Percentiles rank a stretch among this genome's conserved stretches.
These are phyloP conservation scores for Tenrec ecaudatus DNA, from an alignment of 2,113 vertebrate species.

Conservation along the genomic window DNA sequence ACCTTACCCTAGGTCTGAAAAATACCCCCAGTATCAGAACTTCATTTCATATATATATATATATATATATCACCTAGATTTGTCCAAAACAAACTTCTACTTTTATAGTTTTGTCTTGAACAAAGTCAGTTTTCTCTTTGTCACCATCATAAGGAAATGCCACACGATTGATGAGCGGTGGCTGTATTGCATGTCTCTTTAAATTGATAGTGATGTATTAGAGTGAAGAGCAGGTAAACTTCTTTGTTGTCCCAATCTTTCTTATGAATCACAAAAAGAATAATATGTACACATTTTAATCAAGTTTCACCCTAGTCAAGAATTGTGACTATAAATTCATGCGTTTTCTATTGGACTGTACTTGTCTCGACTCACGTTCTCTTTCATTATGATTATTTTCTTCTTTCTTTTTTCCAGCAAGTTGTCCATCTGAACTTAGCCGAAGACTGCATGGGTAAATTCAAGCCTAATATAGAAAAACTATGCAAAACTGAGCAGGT, in stretches of 20 bases:
- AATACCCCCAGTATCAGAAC: neutral
- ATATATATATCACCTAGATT: neutral
- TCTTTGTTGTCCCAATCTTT: neutral
- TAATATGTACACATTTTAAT: slow-evolving; percentile 29
- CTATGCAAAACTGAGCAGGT: slow-evolving; percentile 99
- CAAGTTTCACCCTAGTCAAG: neutral
- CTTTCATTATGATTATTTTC: slow-evolving; percentile 24
- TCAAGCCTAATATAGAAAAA: slow-evolving; percentile 92
- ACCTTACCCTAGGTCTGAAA: slow-evolving; percentile 33
- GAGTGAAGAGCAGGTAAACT: slow-evolving; percentile 33
- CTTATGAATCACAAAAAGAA: slow-evolving; percentile 10
- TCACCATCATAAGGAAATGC: slow-evolving; percentile 39
- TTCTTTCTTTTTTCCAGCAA: slow-evolving; percentile 90
- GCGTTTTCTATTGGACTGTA: neutral
- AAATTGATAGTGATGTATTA: slow-evolving; percentile 19
- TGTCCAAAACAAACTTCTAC: slow-evolving; percentile 6
- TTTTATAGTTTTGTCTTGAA: slow-evolving; percentile 38
- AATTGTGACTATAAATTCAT: neutral
- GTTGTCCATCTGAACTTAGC: slow-evolving; percentile 94
- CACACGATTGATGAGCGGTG: neutral
- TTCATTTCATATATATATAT: too few relatives aligned
- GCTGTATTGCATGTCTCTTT: slow-evolving; percentile 49
- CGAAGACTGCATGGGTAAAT: slow-evolving; percentile 96
- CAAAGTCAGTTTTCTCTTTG: slow-evolving; percentile 39
- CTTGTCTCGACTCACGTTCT: neutral